These are phyloP conservation scores for Macrosoma leucophasiata DNA, from an alignment of 2,888 invertebrate species.

Conservation along the genomic window DNA sequence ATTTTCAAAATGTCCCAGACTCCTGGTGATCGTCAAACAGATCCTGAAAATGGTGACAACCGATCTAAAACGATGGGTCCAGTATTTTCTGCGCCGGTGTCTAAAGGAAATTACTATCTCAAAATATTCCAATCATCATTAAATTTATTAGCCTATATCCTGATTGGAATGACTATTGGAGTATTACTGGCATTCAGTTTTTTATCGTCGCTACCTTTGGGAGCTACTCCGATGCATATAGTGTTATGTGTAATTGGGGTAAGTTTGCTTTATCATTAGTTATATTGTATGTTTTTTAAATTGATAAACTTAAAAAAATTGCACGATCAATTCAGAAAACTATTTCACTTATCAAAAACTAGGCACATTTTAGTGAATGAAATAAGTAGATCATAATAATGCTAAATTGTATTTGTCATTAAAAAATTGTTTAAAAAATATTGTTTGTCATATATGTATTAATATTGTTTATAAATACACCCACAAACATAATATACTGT, in stretches of 20 bases:
- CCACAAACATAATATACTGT: too few relatives aligned
- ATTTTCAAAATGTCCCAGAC: slow-evolving; percentile 36
- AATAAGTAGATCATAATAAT: too few relatives aligned
- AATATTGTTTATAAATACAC: too few relatives aligned
- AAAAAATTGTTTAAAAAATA: too few relatives aligned
- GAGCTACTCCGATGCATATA: slow-evolving; percentile 41
- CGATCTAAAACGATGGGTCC: slow-evolving; percentile 15
- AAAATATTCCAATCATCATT: slow-evolving; percentile 41
- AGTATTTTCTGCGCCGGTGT: slow-evolving; percentile 4
- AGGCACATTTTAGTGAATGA: too few relatives aligned
- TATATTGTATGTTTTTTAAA: too few relatives aligned
- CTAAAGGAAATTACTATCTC: slow-evolving; percentile 31
- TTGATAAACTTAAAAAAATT: too few relatives aligned
- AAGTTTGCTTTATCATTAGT: slow-evolving; percentile 30
- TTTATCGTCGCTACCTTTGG: slow-evolving; percentile 36
- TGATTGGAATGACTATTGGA: slow-evolving; percentile 50
- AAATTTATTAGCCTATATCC: slow-evolving; percentile 43
- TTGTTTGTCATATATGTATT: too few relatives aligned
- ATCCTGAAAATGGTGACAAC: slow-evolving; percentile 23
- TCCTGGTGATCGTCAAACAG: slow-evolving; percentile 25
- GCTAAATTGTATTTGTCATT: too few relatives aligned
- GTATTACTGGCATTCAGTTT: slow-evolving; percentile 37
- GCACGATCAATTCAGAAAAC: too few relatives aligned
- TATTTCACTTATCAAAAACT: too few relatives aligned
- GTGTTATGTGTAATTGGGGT: slow-evolving; percentile 58